Base-by-base conservation (phyloP, 2,113 vertebrate genomes). In the Poeciliopsis turrubarensis region DNA sequence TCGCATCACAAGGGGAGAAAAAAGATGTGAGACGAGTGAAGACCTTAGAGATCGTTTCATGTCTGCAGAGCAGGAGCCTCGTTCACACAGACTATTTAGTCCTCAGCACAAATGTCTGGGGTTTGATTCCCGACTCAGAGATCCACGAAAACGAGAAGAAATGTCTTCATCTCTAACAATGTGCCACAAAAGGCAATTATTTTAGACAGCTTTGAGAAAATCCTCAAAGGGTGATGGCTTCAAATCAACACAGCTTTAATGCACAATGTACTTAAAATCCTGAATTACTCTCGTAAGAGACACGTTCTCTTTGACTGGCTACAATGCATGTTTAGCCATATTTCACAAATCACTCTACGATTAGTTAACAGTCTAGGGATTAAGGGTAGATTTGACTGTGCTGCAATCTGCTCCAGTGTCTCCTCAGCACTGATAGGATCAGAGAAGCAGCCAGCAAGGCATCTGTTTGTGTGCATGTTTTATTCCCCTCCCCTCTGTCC, bases 311-410 rank as follows among this genome's bases (percentile, higher is more conserved):
- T 73, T 77, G 65, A 75, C 79, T 77, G 70, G 83, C 73, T 80
- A 81, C 72, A 88, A 83, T 87, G 78, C 76, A 86, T 84, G 86
- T 90, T 91, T 88, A 44, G 78, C 72, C 73, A 83, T 84, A 72
- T 92, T 88, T 91, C 83, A 87, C 77, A 79, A 89, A 91, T 84
- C 86, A 66, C 87, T 83, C 73, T 77, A 87, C 90, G 93, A 90
- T 92, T 92, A 93, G 85, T 92, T 93, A 93, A 89, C 91, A 90
- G 88, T 80, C 79, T 60, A 37, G 68, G 90, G 90, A 94, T 95
- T 94, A 94, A 72, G 80, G 82, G 75, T 88, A 84, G 84, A 92
- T 93, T 93, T 90, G 86, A 88, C 84, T 81, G 86, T 51, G 61
- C 79, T 85, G 85, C 89, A 93, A 92, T 92, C 92, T 91, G 91